Base-by-base conservation (phyloP, 2,113 vertebrate species). In the Apeltes quadracus region DNA sequence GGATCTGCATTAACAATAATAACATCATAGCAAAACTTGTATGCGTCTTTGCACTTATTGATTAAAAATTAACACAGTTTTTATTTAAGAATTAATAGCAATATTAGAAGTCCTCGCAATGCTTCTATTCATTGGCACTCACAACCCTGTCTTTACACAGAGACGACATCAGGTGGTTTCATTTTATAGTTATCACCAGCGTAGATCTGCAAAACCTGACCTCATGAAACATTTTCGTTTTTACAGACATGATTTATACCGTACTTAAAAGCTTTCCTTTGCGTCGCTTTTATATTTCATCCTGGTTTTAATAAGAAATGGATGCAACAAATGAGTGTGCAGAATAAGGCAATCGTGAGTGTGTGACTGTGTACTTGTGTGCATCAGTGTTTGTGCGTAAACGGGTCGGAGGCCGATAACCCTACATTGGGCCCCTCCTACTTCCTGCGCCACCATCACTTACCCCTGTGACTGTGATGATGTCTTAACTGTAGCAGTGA, bases 401-500 rank as follows among this genome's bases (percentile, higher is more conserved):
- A 61, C 58, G 41, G 44, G 71, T 72, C 51, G 61, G 44, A 72
- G 68, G 79, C 74, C 68, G 56, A 59, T 54, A 13, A 57, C 13
- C 59, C 48, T 34, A 63, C n/a, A 22, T 73, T 80, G 76, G 78
- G 81, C 61, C 67, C 34, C 56, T 73, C 81, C 61, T 69, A 59
- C 54, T 67, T 58, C 75, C 74, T 79, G 63, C 74, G 61, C 63
- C 69, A 69, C 69, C 82, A 81, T 88, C 84, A 80, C 73, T 83
- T 79, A 91, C 82, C 73, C 65, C 12, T 70, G 70, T 84, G 81
- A 89, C 75, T 82, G 84, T 84, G 81, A 90, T 87, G 81, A 91
- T 84, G 88, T 90, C 86, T 79, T 81, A 61, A 68, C 74, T 79
- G 77, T 84, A 76, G 78, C 72, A 43, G 83, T 89, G 79, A 87